These are phyloP conservation scores for Stichodactyla mertensii DNA, from an alignment of 64 coral and sea anemone species.

Conservation along the genomic window DNA sequence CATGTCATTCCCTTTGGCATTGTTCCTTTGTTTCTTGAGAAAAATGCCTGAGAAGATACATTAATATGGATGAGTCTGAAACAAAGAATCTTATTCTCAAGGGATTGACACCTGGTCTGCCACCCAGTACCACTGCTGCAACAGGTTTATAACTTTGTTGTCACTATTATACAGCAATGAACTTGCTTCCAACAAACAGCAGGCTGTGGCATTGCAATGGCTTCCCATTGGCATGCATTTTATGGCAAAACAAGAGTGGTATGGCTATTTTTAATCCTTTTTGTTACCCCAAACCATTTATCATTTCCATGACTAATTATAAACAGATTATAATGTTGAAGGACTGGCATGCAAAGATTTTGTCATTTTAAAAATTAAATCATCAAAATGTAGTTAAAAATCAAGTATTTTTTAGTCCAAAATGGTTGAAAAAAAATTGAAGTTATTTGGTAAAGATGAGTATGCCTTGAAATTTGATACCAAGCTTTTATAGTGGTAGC, in stretches of 20 bases:
- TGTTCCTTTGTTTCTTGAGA: no score
- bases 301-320: background rate
- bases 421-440: background rate
- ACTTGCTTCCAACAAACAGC: background rate
- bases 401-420: background rate
- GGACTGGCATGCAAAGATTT: background rate
- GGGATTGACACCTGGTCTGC: no score
- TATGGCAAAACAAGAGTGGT: no score
- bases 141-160: no score
- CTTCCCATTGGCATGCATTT: background rate
- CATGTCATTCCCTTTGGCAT: no score
- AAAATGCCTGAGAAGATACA: no score
- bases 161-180: background rate
- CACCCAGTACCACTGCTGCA: no score
- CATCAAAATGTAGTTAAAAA: background rate
- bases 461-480: background rate
- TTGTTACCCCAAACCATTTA: background rate
- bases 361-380: background rate
- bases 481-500: background rate
- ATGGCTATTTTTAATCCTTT: background rate
- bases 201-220: background rate
- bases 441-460: background rate
- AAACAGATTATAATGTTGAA: background rate
- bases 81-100: no score
- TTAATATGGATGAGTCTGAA: no score